Base-by-base conservation (phyloP, 2,797 vertebrate genomes). In the Amblyopsis hoosieri region DNA sequence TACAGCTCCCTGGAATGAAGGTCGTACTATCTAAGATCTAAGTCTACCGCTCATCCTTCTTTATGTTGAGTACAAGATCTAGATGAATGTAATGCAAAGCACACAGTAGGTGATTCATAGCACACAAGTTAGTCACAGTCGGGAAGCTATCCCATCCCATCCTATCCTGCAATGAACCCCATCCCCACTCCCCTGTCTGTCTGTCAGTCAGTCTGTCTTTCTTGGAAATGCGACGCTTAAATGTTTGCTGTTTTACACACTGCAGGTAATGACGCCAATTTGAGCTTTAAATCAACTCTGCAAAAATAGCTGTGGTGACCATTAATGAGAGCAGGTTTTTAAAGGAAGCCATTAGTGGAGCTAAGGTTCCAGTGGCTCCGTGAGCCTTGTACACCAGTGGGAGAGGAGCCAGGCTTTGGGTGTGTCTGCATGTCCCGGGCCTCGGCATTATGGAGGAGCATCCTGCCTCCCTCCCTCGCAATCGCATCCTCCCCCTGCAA, bases 391-490 rank as follows among this genome's bases (percentile, higher is more conserved):
- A 67, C 63, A 72, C 55, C 62, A 19, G 57, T 66, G 80, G 74
- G 69, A 61, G 50, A 33, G 9, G 52, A 54, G 81, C 81, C 82
- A 80, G 69, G 19, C 13, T 54, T 55, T 12, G 74, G 80, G 76
- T 69, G 81, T 72, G 78, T 86, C 75, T 48, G 56, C 37, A 37
- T 50, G 12, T 70, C 62, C 65, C 67, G 72, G 60, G 75, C 72
- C 52, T 67, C 29, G 82, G 72, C 62, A 64, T 61, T 76, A 57
- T 69, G 68, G 63, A 66, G 64, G 65, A 76, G 64, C 72, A 76
- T 73, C 74, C 74, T 75, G 64, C 70, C 70, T 72, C 77, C 66
- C 64, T 69, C 23, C 23, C 23, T 29, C 23, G 23, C 23, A 29
- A 29, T 29, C 69, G 55, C 78, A 72, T 11, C 57, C 62, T 69